Percentiles rank a stretch among this genome's conserved stretches.
These are phyloP conservation scores for Strigops habroptila DNA, from an alignment of 2,113 vertebrate species.

Conservation along the genomic window DNA sequence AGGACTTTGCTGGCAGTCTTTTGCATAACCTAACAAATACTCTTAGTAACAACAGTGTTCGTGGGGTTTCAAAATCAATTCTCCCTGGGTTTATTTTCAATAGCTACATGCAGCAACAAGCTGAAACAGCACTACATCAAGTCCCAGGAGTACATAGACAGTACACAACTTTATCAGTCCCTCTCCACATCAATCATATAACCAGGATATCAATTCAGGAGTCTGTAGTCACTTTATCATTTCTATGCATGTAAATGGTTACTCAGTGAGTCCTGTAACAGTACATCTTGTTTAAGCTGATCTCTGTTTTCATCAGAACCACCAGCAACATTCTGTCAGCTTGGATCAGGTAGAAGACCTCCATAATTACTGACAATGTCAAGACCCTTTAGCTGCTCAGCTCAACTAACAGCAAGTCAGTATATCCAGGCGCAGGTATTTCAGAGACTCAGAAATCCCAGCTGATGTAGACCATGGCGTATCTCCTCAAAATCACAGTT, in stretches of 20 bases:
- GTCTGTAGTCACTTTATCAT: background rate
- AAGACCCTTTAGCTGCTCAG: background rate
- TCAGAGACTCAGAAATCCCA: background rate
- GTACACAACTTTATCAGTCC: background rate
- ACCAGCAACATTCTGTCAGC: background rate
- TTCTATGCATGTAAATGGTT: background rate
- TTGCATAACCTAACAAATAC: background rate
- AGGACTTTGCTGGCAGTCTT: background rate
- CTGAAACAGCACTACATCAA: background rate
- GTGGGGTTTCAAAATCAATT: background rate
- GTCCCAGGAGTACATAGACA: background rate
- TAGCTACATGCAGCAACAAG: background rate
- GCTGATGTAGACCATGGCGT: fast-evolving
- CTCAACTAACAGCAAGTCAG: background rate
- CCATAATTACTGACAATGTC: background rate
- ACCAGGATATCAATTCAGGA: background rate
- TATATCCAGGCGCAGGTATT: background rate
- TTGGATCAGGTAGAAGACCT: background rate
- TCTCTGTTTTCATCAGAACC: background rate
- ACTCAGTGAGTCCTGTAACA: background rate
- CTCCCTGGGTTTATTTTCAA: background rate
- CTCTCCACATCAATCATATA: background rate
- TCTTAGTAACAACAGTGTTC: background rate
- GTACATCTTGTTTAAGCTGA: background rate
- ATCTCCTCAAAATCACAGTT: background rate